phyloP scores from a whole-genome alignment of 1,140 invertebrate species.

The Hestina assimilis region DNA sequence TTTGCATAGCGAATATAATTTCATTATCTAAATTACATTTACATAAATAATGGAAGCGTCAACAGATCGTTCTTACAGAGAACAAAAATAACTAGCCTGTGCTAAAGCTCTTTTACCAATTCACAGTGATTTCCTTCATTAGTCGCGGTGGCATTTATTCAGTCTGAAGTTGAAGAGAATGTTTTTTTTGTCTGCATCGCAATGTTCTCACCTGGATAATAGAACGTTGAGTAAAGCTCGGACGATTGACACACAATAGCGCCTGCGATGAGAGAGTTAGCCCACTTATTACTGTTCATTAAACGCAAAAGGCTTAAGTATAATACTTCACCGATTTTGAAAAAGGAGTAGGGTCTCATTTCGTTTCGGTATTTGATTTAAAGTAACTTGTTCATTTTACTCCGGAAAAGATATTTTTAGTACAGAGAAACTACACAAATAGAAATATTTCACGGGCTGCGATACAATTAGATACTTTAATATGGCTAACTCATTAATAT shows the following conservation, averaged over 20 bases:
- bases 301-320: no score
- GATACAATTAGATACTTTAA: no score
- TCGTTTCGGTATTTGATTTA: no score
- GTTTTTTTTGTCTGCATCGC: slow-evolving; percentile 20
- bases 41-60: neutral
- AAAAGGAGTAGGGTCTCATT: no score
- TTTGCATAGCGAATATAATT: neutral
- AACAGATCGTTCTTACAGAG: neutral
- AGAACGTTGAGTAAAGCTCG: slow-evolving; percentile 23
- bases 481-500: no score
- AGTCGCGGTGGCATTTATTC: slow-evolving; percentile 35
- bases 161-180: slow-evolving; percentile 38
- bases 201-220: slow-evolving; percentile 12
- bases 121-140: slow-evolving; percentile 32
- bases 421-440: no score
- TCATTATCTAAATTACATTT: neutral
- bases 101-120: slow-evolving; percentile 5
- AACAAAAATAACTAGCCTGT: neutral
- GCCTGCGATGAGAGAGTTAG: slow-evolving; percentile 15
- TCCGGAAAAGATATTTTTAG: no score
- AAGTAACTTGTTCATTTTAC: no score
- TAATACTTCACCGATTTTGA: no score
- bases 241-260: slow-evolving; percentile 23
- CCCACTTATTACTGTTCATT: neutral
- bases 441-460: no score